Conservation (phyloP, 1,140 invertebrate genomes). For the Eupeodes corollae region DNA sequence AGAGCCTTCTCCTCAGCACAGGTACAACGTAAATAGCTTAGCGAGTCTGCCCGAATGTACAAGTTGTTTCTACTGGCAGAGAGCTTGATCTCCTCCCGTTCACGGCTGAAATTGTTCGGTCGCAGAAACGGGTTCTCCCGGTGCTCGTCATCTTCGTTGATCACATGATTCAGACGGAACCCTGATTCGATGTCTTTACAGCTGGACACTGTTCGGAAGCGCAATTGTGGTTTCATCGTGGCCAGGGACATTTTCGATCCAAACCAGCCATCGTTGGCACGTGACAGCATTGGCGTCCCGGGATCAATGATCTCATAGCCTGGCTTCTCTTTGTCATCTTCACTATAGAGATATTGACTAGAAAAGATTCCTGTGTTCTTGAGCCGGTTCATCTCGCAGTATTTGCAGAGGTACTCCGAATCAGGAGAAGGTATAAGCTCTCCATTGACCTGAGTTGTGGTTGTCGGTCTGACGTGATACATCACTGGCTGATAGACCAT, state of each 20-base stretch:
- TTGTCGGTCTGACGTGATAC: constrained; percentile 39
- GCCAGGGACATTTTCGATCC: constrained; percentile 34
- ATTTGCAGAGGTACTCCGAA: constrained; percentile 18
- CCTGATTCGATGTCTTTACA: constrained; percentile 24
- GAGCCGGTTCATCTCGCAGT: constrained; percentile 19
- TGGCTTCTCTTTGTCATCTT: constrained; percentile 46
- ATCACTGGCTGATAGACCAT: constrained; percentile 50
- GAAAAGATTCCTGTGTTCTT: constrained; percentile 42
- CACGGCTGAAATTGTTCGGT: constrained; percentile 28
- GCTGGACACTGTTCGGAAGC: constrained; percentile 29
- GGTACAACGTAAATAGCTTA: constrained; percentile 14
- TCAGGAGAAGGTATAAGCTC: constrained; percentile 1
- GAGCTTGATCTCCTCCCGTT: constrained; percentile 19
- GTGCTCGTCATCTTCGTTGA: constrained; percentile 15
- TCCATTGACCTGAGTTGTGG: neutral
- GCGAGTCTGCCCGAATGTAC: neutral
- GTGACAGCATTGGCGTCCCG: constrained; percentile 51
- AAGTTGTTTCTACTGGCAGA: neutral
- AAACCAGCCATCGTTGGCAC: constrained; percentile 54
- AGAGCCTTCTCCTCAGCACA: constrained; percentile 19
- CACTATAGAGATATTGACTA: constrained; percentile 55
- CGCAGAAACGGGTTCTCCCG: constrained; percentile 14
- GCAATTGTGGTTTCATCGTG: constrained; percentile 10
- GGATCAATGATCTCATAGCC: constrained; percentile 55
- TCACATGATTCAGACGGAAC: constrained; percentile 14